A percentile compares a stretch with the other conserved stretches of the same genome.
Conservation (phyloP, 2,113 vertebrate species). For the Pituophis catenifer region DNA sequence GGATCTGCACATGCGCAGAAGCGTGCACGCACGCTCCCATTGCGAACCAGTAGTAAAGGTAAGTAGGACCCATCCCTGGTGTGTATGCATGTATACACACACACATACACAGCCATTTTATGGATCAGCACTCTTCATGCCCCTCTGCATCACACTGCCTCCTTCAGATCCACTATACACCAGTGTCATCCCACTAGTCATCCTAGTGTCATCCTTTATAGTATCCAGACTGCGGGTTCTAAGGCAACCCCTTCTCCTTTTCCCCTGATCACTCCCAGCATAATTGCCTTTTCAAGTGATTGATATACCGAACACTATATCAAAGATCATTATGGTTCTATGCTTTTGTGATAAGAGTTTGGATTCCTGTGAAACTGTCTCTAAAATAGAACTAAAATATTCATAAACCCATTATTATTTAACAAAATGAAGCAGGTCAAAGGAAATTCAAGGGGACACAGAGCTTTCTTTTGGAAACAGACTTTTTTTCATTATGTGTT, state of each 20-base stretch:
- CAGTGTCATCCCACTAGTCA: too few species aligned
- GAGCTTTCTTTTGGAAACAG: neutral
- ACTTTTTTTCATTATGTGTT: neutral
- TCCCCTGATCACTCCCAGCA: neutral
- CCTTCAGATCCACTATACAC: neutral
- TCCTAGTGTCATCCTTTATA: neutral
- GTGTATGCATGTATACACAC: too few species aligned
- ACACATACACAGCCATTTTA: neutral
- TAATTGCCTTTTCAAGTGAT: neutral
- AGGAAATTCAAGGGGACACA: neutral
- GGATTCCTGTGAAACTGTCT: constrained; percentile 9
- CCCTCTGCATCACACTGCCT: neutral
- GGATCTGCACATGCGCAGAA: too few species aligned
- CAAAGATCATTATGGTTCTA: neutral
- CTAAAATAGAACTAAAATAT: neutral
- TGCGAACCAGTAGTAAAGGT: too few species aligned
- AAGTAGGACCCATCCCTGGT: too few species aligned
- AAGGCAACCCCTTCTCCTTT: neutral
- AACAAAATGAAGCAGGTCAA: neutral
- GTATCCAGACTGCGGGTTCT: neutral
- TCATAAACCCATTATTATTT: constrained; percentile 4
- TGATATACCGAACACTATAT: neutral
- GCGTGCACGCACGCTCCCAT: too few species aligned
- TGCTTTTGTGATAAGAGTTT: neutral
- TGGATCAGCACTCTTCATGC: neutral